A percentile compares a stretch with the other conserved stretches of the same genome.
Evolutionary conservation across 2,888 invertebrate genomes (phyloP).

Genomic region (Idaea aversata): DNA sequence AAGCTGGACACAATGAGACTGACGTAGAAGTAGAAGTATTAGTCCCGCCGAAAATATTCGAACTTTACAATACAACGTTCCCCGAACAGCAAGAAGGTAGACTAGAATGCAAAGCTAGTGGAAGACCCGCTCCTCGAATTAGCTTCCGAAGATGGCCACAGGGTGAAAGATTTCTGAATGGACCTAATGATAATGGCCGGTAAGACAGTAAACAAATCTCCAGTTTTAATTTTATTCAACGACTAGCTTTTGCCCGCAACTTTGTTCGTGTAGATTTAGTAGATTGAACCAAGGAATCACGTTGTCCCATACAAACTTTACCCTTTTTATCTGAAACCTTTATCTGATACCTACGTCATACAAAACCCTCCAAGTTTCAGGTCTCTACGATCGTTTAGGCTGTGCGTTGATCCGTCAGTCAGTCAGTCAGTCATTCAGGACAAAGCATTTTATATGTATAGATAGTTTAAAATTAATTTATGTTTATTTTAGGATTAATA

Average conservation of each 20-base stretch:
- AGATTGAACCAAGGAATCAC: too few species aligned
- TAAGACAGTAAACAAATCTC: conserved; percentile 25
- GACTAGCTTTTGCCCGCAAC: too few species aligned
- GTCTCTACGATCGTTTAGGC: too few species aligned
- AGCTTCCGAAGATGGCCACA: conserved; percentile 89
- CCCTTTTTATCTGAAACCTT: too few species aligned
- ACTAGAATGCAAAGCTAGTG: conserved; percentile 88
- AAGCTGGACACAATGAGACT: conserved; percentile 86
- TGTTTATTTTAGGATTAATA: conserved; percentile 72
- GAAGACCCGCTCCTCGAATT: conserved; percentile 89
- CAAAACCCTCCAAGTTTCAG: too few species aligned
- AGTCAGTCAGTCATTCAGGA: too few species aligned
- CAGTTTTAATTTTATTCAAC: background rate
- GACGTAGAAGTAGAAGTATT: conserved; percentile 85
- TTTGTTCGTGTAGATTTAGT: too few species aligned
- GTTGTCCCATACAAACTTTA: too few species aligned
- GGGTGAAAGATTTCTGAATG: conserved; percentile 82
- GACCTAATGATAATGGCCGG: conserved; percentile 82
- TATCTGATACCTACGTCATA: too few species aligned
- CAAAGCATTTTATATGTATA: too few species aligned
- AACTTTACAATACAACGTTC: conserved; percentile 86
- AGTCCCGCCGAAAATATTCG: conserved; percentile 89
- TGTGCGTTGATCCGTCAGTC: too few species aligned
- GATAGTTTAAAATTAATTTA: conserved; percentile 15
- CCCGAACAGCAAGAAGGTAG: conserved; percentile 82